Percentiles rank a stretch among this genome's conserved stretches.
Conservation (phyloP, 2,113 vertebrate species). For the Leiothrix lutea region DNA sequence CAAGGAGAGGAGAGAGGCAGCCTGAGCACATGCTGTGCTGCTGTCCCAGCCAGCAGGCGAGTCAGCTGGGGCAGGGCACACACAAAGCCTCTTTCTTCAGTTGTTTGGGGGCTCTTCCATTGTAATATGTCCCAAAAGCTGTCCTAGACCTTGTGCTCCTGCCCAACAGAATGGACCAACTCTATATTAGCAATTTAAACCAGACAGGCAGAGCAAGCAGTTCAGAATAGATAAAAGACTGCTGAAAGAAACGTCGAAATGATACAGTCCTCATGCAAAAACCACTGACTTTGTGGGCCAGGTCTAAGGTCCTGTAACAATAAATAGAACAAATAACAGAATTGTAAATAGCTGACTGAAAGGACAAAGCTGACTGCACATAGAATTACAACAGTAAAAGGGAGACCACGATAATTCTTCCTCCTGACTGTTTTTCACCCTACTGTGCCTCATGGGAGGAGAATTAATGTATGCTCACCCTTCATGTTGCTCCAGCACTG, state of each 20-base stretch:
- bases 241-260: neutral
- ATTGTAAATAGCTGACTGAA: constrained; percentile 2
- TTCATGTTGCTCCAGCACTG: neutral
- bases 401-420: neutral
- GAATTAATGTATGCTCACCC: neutral
- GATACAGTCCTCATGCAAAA: neutral
- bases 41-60: neutral
- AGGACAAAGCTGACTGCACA: constrained; percentile 8
- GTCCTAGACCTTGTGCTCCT: neutral
- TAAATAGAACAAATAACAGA: neutral
- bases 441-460: neutral
- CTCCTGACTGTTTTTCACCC: neutral
- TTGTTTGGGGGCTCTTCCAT: neutral
- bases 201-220: neutral
- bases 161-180: neutral
- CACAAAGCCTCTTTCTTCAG: neutral
- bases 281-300: neutral
- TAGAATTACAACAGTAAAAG: neutral
- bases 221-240: neutral
- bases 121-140: neutral
- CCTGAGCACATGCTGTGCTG: neutral
- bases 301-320: neutral
- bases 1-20: neutral
- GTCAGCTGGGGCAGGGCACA: neutral
- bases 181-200: neutral